Percentiles rank a stretch among this genome's conserved stretches.
phyloP scores from a whole-genome alignment of 2,797 vertebrate genomes.

The Diplodus puntazzo region DNA sequence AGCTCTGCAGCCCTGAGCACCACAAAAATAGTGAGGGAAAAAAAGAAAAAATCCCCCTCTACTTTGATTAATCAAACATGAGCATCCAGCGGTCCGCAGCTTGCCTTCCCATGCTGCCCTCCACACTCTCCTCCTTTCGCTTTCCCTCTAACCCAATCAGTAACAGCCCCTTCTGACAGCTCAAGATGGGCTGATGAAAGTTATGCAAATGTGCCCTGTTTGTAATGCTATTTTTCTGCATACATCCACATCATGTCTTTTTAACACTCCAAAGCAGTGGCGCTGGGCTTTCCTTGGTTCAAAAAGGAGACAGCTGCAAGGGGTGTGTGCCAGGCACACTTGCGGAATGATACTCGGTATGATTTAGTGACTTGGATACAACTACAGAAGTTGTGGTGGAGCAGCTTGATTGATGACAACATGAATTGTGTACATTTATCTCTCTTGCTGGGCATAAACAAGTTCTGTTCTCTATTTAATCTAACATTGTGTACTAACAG shows the following conservation, averaged over 20 bases:
- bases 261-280: slow-evolving; percentile 72
- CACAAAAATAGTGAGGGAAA: slow-evolving; percentile 60
- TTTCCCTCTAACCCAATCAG: slow-evolving; percentile 81
- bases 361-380: slow-evolving; percentile 40
- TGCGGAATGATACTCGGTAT: slow-evolving; percentile 19
- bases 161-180: slow-evolving; percentile 78
- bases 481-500: background rate
- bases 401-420: slow-evolving; percentile 16
- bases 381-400: slow-evolving; percentile 5
- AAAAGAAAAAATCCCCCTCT: slow-evolving; percentile 54
- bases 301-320: slow-evolving; percentile 63
- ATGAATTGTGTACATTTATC: slow-evolving; percentile 16
- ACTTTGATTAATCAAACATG: slow-evolving; percentile 90
- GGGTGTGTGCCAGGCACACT: slow-evolving; percentile 36
- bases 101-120: slow-evolving; percentile 71
- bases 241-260: slow-evolving; percentile 77
- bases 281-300: slow-evolving; percentile 53
- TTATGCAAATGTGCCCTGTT: slow-evolving; percentile 85
- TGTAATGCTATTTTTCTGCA: slow-evolving; percentile 83
- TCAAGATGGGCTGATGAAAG: slow-evolving; percentile 85
- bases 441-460: background rate
- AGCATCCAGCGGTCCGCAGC: slow-evolving; percentile 83
- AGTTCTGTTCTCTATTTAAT: background rate
- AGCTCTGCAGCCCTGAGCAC: slow-evolving; percentile 76
- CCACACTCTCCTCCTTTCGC: slow-evolving; percentile 70